phyloP scores from a whole-genome alignment of 2,113 vertebrate genomes.

The Alces alces region DNA sequence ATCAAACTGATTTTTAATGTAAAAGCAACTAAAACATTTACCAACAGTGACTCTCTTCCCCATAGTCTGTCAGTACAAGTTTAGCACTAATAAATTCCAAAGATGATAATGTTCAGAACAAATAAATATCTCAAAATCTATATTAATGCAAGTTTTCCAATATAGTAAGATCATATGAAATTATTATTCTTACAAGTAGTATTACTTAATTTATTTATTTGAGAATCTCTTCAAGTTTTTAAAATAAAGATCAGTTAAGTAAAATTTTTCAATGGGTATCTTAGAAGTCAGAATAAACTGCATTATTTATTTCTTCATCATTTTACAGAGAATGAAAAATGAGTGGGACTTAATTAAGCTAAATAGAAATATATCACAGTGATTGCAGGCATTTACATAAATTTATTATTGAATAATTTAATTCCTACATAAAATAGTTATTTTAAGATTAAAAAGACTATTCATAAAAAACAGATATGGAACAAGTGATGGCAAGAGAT shows the following conservation, averaged over 20 bases:
- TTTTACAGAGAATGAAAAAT: background rate
- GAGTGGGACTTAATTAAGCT: background rate
- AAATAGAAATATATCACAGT: background rate
- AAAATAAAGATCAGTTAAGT: background rate
- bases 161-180: background rate
- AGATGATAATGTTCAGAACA: background rate
- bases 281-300: background rate
- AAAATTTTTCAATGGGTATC: background rate
- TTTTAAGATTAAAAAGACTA: background rate
- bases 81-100: background rate
- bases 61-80: background rate
- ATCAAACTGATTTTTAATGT: background rate
- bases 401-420: background rate
- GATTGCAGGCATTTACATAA: background rate
- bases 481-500: background rate
- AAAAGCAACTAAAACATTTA: background rate
- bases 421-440: background rate
- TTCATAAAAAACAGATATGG: background rate
- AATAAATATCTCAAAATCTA: background rate
- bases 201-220: background rate
- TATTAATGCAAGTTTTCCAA: background rate
- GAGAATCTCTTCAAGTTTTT: background rate
- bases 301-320: background rate
- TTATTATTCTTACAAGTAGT: background rate
- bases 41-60: background rate